These are phyloP conservation scores for Sesia bembeciformis DNA, from an alignment of 2,888 invertebrate genomes.

Conservation along the genomic window DNA sequence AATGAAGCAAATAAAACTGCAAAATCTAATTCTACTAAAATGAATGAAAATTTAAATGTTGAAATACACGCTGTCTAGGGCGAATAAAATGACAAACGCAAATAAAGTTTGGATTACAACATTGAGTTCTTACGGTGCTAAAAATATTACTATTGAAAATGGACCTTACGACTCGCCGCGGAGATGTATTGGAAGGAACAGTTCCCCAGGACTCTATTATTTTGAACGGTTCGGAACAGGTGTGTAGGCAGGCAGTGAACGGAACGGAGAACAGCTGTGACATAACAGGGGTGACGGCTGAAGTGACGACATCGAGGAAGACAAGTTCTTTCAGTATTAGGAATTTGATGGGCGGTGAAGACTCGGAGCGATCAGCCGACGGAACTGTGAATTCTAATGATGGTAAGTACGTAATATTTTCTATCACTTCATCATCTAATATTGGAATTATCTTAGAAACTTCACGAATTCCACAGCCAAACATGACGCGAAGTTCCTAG, in stretches of 20 bases:
- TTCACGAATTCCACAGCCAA: too few species aligned
- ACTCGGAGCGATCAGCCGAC: slow-evolving; percentile 43
- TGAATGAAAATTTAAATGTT: too few species aligned
- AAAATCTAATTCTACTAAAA: too few species aligned
- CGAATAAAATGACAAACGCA: too few species aligned
- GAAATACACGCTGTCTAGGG: too few species aligned
- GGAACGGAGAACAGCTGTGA: slow-evolving; percentile 43
- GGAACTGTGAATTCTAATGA: slow-evolving; percentile 36
- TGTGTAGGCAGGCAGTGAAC: slow-evolving; percentile 43
- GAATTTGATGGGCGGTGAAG: slow-evolving; percentile 55
- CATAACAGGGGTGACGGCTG: slow-evolving; percentile 40
- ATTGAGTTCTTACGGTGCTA: background rate
- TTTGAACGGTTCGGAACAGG: slow-evolving; percentile 38
- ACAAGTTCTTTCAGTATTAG: slow-evolving; percentile 59
- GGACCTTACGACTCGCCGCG: slow-evolving; percentile 67
- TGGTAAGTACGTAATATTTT: slow-evolving; percentile 32
- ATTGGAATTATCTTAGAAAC: too few species aligned
- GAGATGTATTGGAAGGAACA: slow-evolving; percentile 33
- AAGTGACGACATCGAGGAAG: slow-evolving; percentile 39
- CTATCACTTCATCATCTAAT: too few species aligned
- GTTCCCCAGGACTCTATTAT: slow-evolving; percentile 20
- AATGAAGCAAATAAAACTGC: too few species aligned
- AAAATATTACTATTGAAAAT: slow-evolving; percentile 31
- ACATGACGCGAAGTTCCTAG: too few species aligned
- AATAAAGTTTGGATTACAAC: too few species aligned